Conservation (phyloP, 2,888 invertebrate species). For the Xylophagus ater region DNA sequence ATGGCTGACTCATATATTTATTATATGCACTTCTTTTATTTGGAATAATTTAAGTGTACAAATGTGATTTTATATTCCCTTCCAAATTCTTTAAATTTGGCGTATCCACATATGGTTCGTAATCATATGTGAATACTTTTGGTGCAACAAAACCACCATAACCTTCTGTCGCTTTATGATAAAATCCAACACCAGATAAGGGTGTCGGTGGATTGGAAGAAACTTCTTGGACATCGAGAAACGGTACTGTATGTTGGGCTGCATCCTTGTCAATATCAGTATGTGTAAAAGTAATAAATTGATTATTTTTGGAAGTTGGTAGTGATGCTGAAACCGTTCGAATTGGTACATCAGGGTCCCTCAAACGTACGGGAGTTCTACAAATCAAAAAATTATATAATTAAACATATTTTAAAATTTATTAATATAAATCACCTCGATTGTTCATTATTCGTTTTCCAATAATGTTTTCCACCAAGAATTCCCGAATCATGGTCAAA, state of each 20-base stretch:
- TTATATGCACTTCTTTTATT: no score
- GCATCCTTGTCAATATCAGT: conserved; percentile 56
- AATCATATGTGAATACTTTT: conserved; percentile 58
- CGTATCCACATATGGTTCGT: conserved; percentile 48
- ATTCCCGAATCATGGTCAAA: conserved; percentile 62
- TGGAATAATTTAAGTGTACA: no score
- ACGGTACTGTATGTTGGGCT: conserved; percentile 65
- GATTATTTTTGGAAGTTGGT: conserved; percentile 48
- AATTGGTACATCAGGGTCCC: conserved; percentile 52
- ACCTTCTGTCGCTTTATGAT: conserved; percentile 52
- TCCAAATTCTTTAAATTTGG: no score
- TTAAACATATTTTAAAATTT: no score
- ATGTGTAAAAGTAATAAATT: conserved; percentile 52
- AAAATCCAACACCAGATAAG: no score
- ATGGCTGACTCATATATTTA: no score
- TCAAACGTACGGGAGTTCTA: conserved; percentile 44
- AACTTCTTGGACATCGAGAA: no score
- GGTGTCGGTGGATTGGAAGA: no score
- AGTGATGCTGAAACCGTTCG: conserved; percentile 35
- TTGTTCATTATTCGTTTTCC: conserved; percentile 72
- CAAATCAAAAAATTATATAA: no score
- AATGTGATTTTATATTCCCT: no score
- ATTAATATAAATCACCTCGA: no score
- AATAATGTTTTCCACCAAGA: conserved; percentile 49
- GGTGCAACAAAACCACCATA: conserved; percentile 61